Evolutionary conservation across 2,113 vertebrate genomes (phyloP), one percentile per base, ranked within the genome.

Genomic region (Cyanoderma ruficeps): DNA sequence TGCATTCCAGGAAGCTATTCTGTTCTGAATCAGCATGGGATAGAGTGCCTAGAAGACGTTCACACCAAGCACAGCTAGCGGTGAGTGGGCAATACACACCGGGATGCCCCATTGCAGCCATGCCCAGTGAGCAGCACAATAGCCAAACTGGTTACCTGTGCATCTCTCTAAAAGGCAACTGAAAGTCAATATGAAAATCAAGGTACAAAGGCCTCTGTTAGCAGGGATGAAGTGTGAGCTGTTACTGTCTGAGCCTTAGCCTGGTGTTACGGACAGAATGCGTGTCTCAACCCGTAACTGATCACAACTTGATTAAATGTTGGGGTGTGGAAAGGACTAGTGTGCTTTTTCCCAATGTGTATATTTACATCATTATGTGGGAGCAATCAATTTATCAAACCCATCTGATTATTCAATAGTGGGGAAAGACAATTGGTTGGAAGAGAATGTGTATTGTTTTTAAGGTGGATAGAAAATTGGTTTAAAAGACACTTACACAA

Each of bases 1-100:
- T 95, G 90, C 69, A 87, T 96, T 95, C 88, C 87, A 93, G 94
- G 94, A 60, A 93, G 93, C 90, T 95, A 95, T 96, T 83, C 88
- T 86, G 88, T 94, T 78, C 90, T 90, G 94, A 93, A 63, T 95
- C 92, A 93, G 93, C 90, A 91, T 82, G 94, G 95, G 95, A 95
- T 91, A 91, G 83, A 94, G 85, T 83, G 93, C 94, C 87, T 80
- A 83, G 85, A 85, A 74, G 90, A 93, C 4, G 68, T 84, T 91
- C 88, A 96, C 79, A 52, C 60, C 92, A 81, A 89, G 92, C 75
- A 49, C 85, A 80, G 90, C 92, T 93, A 93, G 94, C 37, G 61
- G 93, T 92, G 94, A 96, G 88, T 95, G 92, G 93, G 90, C 92
- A 93, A 41, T 37, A 5, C 21, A 44, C 59, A 23, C 50, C 0